Conservation (phyloP, 2,797 vertebrate species). For the Gadopsis bispinosus region DNA sequence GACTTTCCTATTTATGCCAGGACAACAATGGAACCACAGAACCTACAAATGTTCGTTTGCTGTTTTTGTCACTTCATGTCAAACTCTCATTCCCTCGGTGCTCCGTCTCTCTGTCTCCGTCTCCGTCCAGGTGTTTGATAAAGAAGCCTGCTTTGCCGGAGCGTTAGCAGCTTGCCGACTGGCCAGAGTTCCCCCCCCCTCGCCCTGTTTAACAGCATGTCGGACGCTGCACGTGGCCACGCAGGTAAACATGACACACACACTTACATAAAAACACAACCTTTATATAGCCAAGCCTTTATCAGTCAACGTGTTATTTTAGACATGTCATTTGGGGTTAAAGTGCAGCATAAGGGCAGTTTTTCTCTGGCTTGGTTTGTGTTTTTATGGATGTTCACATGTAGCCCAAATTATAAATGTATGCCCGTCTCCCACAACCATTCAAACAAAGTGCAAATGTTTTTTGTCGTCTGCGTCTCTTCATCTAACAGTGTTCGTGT, state of each 20-base stretch:
- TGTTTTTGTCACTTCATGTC: neutral
- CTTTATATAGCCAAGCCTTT: neutral
- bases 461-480: no score
- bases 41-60: neutral
- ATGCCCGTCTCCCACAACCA: no score
- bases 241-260: conserved; percentile 83
- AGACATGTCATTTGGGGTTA: no score
- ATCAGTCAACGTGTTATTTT: neutral
- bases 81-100: neutral
- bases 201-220: conserved; percentile 58
- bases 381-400: no score
- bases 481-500: no score
- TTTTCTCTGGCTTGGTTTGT: no score
- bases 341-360: neutral
- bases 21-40: neutral
- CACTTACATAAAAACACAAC: neutral
- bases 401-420: no score
- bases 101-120: neutral
- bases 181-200: conserved; percentile 31
- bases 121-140: conserved; percentile 62
- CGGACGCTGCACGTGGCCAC: conserved; percentile 81
- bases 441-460: no score
- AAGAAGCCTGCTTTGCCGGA: conserved; percentile 58
- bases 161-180: conserved; percentile 54
- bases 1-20: no score